phyloP scores from a whole-genome alignment of 2,113 vertebrate genomes.

The Hiodon alosoides region DNA sequence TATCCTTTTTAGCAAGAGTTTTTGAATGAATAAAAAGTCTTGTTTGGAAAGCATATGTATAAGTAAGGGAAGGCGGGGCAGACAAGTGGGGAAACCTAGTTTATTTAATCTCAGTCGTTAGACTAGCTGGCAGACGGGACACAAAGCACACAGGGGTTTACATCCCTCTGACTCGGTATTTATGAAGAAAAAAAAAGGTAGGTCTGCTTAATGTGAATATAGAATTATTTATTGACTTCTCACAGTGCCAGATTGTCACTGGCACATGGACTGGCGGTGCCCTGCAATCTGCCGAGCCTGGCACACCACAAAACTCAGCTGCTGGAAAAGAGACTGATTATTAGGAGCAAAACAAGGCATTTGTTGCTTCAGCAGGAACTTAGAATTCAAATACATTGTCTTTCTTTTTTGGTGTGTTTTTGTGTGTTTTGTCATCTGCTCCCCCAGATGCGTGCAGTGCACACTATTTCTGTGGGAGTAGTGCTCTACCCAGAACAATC shows the following conservation, averaged over 20 bases:
- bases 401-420: conserved; percentile 38
- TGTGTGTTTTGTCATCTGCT: conserved; percentile 23
- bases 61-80: not conserved
- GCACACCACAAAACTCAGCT: conserved; percentile 2
- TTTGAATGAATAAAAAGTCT: not conserved
- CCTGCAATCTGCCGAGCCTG: conserved; percentile 10
- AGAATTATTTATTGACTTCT: conserved; percentile 38
- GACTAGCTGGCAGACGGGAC: not conserved
- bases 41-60: conserved; percentile 1
- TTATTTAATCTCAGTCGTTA: conserved; percentile 17
- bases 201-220: conserved; percentile 38
- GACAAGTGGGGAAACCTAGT: not conserved
- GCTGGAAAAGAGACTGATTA: conserved; percentile 27
- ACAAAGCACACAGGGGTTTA: not conserved
- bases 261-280: conserved; percentile 23
- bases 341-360: conserved; percentile 37
- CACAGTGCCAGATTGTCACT: conserved; percentile 19
- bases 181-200: conserved; percentile 17
- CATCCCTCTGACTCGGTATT: conserved; percentile 18
- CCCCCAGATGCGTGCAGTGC: conserved; percentile 76
- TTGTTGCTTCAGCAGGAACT: conserved; percentile 36
- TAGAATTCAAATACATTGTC: conserved; percentile 42
- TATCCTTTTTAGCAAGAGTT: not conserved
- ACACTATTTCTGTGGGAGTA: conserved; percentile 66
- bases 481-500: conserved; percentile 59